Evolutionary conservation across 2,113 vertebrate species (phyloP).

Genomic region (Xenus cinereus): DNA sequence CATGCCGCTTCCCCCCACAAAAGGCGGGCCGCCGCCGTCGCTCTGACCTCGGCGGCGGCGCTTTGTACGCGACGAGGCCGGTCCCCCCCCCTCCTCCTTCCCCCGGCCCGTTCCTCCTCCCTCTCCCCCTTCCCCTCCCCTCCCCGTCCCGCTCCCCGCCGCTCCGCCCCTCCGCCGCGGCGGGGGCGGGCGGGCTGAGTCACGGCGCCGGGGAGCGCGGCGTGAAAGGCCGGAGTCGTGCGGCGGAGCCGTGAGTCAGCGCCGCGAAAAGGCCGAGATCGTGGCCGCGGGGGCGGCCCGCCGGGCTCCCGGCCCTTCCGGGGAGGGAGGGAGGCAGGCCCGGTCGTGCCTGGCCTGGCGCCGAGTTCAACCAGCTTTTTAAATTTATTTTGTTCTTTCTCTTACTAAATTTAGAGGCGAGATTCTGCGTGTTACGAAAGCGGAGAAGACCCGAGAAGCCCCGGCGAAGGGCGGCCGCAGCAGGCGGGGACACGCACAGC

Average conservation of each 20-base stretch:
- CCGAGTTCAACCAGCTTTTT: background rate
- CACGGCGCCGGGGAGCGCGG: background rate
- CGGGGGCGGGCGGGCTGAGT: background rate
- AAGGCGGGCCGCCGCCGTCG: background rate
- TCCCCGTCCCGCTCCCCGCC: background rate
- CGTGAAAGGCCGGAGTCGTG: conserved; percentile 61
- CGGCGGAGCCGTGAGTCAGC: background rate
- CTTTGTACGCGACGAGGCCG: conserved; percentile 59
- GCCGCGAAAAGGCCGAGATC: conserved; percentile 11
- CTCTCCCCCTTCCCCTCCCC: background rate
- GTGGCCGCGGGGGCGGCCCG: conserved; percentile 13
- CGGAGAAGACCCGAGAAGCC: background rate
- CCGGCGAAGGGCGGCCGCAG: background rate
- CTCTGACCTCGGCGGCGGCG: conserved; percentile 50
- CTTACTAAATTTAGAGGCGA: background rate
- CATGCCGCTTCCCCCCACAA: conserved; percentile 64
- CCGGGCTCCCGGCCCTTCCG: background rate
- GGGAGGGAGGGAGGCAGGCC: background rate
- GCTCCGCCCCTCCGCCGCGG: background rate
- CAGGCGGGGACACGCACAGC: fast-evolving
- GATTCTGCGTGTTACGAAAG: background rate
- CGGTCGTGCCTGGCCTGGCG: background rate
- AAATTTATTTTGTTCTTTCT: too few species aligned
- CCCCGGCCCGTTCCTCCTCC: background rate
- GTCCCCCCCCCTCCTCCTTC: background rate